Base-by-base conservation (phyloP, 2,888 invertebrate genomes). In the Apotomis capreana region DNA sequence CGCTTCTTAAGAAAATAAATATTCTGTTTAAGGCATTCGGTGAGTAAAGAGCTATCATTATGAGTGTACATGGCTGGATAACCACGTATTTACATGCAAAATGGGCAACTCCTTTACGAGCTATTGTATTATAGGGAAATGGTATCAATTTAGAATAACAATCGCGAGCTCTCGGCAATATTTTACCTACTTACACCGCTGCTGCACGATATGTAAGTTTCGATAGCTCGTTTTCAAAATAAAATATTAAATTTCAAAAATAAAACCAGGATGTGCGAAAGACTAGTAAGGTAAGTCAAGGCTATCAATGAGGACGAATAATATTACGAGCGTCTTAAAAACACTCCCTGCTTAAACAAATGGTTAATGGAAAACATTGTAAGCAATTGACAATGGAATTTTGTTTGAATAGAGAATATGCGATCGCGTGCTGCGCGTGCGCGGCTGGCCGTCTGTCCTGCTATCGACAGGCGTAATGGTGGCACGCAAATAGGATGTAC, bases 351-450 rank as follows among this genome's bases (percentile, higher is more conserved):
- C 26, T 26, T 26, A 10, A 4, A 49, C 3, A 9, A 49, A 49
- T 58, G 12, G 3, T 58, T 37, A 8, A 6, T 58, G n/a, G 37
- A 3, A 36, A 37, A 12, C 58, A 40, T 63, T 54, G n/a, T 57
- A 57, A 65, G 36, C 26, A 36, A 57, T 46, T 65, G 65, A 36
- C n/a, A 36, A 55, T 60, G 49, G 55, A 61, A 55, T 55, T 46
- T 44, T 44, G 54, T 36, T 64, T 36, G 59, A 36, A 64, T 59
- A 59, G 44, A 64, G 58, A 63, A 59, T 49, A 44, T 58, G 44
- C 59, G 57, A 65, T 65, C 60, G 65, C 70, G 64, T 70, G 70
- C 65, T 60, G 65, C 70, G 70, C 70, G 37, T 49, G 64, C 70
- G 70, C 2, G 49, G 54, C 60, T 60, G 64, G 8, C 60, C 60